Conservation (phyloP, 2,797 vertebrate species). For the Acipenser ruthenus region DNA sequence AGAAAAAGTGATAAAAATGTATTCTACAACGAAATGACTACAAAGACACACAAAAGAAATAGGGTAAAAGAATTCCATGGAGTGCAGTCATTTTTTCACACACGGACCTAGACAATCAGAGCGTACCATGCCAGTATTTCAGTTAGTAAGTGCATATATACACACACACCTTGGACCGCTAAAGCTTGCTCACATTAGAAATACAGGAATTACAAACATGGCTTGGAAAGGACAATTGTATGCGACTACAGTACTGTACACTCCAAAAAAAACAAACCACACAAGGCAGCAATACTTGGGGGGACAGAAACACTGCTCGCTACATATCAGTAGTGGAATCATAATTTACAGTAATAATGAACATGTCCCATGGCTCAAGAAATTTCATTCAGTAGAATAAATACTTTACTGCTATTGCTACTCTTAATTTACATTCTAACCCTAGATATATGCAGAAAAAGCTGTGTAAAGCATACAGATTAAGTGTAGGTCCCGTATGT, state of each 20-base stretch:
- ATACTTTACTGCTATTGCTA: conserved; percentile 96
- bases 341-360: conserved; percentile 98
- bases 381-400: conserved; percentile 99
- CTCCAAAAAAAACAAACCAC: conserved; percentile 74
- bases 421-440: conserved; percentile 97
- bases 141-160: conserved; percentile 75
- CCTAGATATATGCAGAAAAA: conserved; percentile 91
- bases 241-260: conserved; percentile 84
- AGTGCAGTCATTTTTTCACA: conserved; percentile 78
- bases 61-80: conserved; percentile 60
- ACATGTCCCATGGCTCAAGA: conserved; percentile 96
- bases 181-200: conserved; percentile 81
- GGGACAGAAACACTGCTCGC: conserved; percentile 88
- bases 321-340: conserved; percentile 96
- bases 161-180: conserved; percentile 85
- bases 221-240: conserved; percentile 70
- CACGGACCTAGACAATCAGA: conserved; percentile 66
- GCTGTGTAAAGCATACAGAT: conserved; percentile 96
- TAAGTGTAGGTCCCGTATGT: conserved; percentile 99
- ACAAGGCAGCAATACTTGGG: conserved; percentile 80
- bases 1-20: conserved; percentile 53
- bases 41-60: conserved; percentile 50
- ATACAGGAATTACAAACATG: conserved; percentile 77
- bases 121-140: conserved; percentile 90
- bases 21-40: conserved; percentile 50